A percentile compares a stretch with the other conserved stretches of the same genome.
These are phyloP conservation scores for Trididemnum nubilum DNA, from an alignment of 23 tunicate genomes.

Conservation along the genomic window DNA sequence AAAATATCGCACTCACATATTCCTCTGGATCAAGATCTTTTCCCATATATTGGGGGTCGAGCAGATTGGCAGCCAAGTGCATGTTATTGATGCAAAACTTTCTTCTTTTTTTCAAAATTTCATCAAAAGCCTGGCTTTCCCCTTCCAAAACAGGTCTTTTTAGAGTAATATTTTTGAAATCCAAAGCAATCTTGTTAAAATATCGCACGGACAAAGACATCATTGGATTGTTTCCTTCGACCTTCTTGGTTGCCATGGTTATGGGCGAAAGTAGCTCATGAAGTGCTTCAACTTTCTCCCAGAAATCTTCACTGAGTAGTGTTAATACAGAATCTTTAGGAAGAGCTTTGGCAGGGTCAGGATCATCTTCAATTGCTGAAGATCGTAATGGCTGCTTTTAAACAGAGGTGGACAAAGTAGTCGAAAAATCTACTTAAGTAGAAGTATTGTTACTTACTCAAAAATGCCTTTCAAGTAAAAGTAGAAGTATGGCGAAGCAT, in stretches of 20 bases:
- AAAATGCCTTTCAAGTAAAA: too few species aligned
- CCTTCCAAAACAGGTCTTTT: background rate
- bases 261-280: background rate
- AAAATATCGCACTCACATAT: background rate
- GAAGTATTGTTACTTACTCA: too few species aligned
- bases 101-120: background rate
- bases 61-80: constrained; percentile 1
- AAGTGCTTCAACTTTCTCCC: background rate
- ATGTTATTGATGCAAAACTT: background rate
- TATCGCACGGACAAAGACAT: background rate
- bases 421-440: too few species aligned
- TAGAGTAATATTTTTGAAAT: background rate
- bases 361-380: constrained; percentile 11
- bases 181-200: background rate
- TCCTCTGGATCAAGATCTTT: background rate
- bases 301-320: constrained; percentile 3
- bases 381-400: background rate
- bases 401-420: too few species aligned
- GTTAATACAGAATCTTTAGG: background rate
- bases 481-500: too few species aligned
- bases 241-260: background rate
- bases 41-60: background rate
- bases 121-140: background rate
- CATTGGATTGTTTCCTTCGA: background rate
- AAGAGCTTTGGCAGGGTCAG: background rate